Evolutionary conservation across 2,888 invertebrate species (phyloP).

Genomic region (Lithophane leautieri): DNA sequence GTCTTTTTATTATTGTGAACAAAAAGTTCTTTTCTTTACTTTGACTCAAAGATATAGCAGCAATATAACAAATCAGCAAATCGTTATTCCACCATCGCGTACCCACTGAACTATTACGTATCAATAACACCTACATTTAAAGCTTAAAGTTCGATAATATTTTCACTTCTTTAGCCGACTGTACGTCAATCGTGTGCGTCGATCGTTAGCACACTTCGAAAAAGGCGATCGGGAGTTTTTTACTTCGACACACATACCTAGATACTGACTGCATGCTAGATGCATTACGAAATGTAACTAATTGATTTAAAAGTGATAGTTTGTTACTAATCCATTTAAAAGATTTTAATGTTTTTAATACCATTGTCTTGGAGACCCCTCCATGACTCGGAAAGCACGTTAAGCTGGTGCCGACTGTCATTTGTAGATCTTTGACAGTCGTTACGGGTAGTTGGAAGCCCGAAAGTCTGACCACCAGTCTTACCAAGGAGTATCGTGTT

Average conservation of each 20-base stretch:
- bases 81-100: conserved; percentile 32
- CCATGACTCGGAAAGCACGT: background rate
- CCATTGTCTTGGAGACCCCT: background rate
- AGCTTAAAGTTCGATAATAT: conserved; percentile 20
- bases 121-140: conserved; percentile 27
- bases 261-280: conserved; percentile 62
- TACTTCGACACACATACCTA: conserved; percentile 66
- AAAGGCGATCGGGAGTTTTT: conserved; percentile 61
- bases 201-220: conserved; percentile 64
- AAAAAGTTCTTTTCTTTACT: conserved; percentile 7
- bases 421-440: background rate
- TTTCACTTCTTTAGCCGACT: conserved; percentile 41
- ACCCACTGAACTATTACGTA: conserved; percentile 26
- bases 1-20: background rate
- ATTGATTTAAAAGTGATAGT: conserved; percentile 64
- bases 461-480: too few species aligned
- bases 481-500: background rate
- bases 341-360: conserved; percentile 39
- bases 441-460: background rate
- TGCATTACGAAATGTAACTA: conserved; percentile 64
- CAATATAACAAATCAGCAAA: background rate
- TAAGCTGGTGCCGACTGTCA: background rate
- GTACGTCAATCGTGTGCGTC: conserved; percentile 52
- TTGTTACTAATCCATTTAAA: conserved; percentile 58
- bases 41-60: conserved; percentile 1